Evolutionary conservation across 2,797 vertebrate species (phyloP).

Genomic region (Denticeps clupeoides): DNA sequence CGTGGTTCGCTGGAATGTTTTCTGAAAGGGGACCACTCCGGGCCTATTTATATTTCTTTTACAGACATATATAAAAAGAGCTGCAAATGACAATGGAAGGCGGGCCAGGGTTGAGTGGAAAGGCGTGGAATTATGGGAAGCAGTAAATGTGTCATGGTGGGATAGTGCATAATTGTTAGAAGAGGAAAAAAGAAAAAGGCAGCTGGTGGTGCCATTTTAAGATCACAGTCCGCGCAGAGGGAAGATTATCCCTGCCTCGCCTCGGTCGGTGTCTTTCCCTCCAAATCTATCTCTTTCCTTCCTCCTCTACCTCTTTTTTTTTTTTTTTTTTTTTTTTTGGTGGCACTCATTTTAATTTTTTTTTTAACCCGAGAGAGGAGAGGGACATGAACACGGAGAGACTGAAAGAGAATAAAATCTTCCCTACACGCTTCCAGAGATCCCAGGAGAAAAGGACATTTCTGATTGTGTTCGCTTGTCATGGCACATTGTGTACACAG

Average conservation of each 20-base stretch:
- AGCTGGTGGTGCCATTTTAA: background rate
- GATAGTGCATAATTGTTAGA: background rate
- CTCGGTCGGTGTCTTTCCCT: background rate
- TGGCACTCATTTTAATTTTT: background rate
- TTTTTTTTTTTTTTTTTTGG: background rate
- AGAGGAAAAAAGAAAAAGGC: background rate
- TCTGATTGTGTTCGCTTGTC: too few relatives aligned
- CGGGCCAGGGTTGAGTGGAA: background rate
- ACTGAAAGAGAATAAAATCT: too few relatives aligned
- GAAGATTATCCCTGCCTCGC: background rate
- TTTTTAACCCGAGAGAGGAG: too few relatives aligned
- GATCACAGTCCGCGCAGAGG: background rate
- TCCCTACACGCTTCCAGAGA: too few relatives aligned
- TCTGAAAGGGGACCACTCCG: too few relatives aligned
- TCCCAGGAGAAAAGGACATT: too few relatives aligned
- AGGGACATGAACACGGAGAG: too few relatives aligned
- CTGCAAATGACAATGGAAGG: background rate
- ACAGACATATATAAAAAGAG: background rate
- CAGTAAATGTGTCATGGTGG: background rate
- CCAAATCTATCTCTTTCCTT: background rate
- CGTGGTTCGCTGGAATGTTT: too few relatives aligned
- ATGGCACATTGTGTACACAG: too few relatives aligned
- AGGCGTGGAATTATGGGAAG: background rate
- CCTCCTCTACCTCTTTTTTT: background rate
- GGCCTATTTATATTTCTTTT: background rate